Percentiles rank a stretch among this genome's conserved stretches.
These are phyloP conservation scores for Agrotis segetum DNA, from an alignment of 2,888 invertebrate genomes.

Conservation along the genomic window DNA sequence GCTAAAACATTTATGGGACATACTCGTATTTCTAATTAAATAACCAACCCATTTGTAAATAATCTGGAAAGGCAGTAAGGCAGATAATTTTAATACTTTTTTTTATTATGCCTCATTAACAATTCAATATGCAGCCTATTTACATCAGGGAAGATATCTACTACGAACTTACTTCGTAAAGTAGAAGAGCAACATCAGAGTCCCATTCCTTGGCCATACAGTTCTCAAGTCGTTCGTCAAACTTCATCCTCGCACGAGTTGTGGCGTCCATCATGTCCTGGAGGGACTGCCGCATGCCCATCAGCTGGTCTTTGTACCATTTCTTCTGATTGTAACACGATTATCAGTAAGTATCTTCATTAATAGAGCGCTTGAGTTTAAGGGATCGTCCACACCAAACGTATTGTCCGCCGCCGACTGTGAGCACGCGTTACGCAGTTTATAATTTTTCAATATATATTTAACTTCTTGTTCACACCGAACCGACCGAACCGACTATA, in stretches of 20 bases:
- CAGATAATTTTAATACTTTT: too few species aligned
- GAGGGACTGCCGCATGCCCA: slow-evolving; percentile 72
- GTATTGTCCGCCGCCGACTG: too few species aligned
- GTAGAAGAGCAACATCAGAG: slow-evolving; percentile 75
- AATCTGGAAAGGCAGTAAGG: too few species aligned
- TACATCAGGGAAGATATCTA: neutral
- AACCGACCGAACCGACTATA: too few species aligned
- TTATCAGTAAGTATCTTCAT: slow-evolving; percentile 18
- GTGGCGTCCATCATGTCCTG: slow-evolving; percentile 74
- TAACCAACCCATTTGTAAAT: too few species aligned
- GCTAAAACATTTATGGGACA: neutral
- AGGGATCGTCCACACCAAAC: too few species aligned
- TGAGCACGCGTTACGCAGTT: too few species aligned
- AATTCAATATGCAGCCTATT: neutral
- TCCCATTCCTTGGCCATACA: slow-evolving; percentile 72
- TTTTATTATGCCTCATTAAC: neutral
- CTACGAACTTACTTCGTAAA: slow-evolving; percentile 77
- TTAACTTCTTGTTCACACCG: too few species aligned
- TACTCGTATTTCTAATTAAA: too few species aligned
- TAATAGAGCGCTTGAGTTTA: too few species aligned
- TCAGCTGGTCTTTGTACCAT: slow-evolving; percentile 72
- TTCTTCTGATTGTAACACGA: slow-evolving; percentile 46
- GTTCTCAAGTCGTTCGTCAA: slow-evolving; percentile 74
- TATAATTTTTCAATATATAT: too few species aligned
- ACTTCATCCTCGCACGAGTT: slow-evolving; percentile 73